Evolutionary conservation across 2,797 vertebrate species (phyloP).

Genomic region (Arrhamphus sclerolepis): DNA sequence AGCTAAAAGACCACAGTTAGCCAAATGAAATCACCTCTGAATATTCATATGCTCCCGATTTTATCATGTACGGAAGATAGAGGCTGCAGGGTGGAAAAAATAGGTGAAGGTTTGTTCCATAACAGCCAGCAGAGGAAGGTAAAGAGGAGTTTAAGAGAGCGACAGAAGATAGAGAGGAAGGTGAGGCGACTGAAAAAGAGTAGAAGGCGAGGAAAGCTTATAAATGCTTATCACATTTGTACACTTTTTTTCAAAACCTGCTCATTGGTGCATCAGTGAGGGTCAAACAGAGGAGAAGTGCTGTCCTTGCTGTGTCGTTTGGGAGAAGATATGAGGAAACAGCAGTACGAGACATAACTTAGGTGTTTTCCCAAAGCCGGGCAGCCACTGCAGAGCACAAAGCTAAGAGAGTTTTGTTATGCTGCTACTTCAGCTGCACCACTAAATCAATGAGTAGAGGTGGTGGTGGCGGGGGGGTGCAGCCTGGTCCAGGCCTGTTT

Average conservation of each 20-base stretch:
- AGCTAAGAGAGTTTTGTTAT: constrained; percentile 49
- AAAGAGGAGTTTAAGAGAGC: neutral
- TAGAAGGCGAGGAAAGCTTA: neutral
- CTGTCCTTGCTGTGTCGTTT: too few relatives aligned
- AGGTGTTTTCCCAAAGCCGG: constrained; percentile 56
- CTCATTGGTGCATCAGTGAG: too few relatives aligned
- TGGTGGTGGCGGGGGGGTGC: constrained; percentile 46
- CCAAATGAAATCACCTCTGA: neutral
- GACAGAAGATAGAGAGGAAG: neutral
- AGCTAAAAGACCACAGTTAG: constrained; percentile 29
- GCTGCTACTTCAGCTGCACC: constrained; percentile 62
- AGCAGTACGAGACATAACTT: neutral
- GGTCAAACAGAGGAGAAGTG: too few relatives aligned
- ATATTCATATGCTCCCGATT: constrained; percentile 29
- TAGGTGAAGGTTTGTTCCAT: constrained; percentile 8
- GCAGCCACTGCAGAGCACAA: constrained; percentile 59
- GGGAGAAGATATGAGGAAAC: too few relatives aligned
- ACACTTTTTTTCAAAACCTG: neutral
- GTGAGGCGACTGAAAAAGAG: constrained; percentile 10
- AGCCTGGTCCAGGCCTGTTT: constrained; percentile 40
- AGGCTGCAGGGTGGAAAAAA: constrained; percentile 10
- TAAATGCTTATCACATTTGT: neutral
- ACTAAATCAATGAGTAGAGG: constrained; percentile 58
- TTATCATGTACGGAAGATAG: constrained; percentile 1
- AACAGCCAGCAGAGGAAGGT: constrained; percentile 11